Percentiles rank a stretch among this genome's conserved stretches.
Evolutionary conservation across 2,797 vertebrate species (phyloP).

Genomic region (Hylomyscus alleni): DNA sequence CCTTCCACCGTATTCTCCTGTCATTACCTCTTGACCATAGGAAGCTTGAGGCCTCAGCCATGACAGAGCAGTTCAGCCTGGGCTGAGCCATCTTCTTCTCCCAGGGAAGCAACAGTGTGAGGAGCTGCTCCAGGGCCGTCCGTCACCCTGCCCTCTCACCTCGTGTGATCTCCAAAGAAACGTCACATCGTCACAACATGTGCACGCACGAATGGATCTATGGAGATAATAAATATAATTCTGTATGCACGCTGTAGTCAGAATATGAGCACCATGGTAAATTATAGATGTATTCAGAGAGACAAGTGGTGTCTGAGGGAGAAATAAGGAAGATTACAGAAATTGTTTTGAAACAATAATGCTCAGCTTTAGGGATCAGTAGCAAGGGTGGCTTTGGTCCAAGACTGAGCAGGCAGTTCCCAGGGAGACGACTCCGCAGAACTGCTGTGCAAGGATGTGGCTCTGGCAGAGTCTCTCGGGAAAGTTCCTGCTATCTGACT

Average conservation of each 20-base stretch:
- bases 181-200: background rate
- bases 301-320: background rate
- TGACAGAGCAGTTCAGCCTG: background rate
- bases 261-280: background rate
- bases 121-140: too few species aligned
- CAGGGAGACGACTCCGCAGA: background rate
- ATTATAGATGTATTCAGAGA: background rate
- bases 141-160: background rate
- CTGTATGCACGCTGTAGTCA: background rate
- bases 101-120: background rate
- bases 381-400: background rate
- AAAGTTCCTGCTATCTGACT: background rate
- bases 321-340: background rate
- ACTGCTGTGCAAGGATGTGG: background rate
- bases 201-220: background rate
- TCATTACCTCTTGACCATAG: fast-evolving
- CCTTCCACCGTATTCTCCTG: fast-evolving
- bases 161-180: background rate
- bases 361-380: background rate
- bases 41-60: background rate
- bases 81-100: background rate
- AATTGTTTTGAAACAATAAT: background rate
- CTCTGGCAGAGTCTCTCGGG: background rate
- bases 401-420: background rate
- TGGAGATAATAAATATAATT: background rate